Base-by-base conservation (phyloP, 2,113 vertebrate genomes). In the Trinectes maculatus region DNA sequence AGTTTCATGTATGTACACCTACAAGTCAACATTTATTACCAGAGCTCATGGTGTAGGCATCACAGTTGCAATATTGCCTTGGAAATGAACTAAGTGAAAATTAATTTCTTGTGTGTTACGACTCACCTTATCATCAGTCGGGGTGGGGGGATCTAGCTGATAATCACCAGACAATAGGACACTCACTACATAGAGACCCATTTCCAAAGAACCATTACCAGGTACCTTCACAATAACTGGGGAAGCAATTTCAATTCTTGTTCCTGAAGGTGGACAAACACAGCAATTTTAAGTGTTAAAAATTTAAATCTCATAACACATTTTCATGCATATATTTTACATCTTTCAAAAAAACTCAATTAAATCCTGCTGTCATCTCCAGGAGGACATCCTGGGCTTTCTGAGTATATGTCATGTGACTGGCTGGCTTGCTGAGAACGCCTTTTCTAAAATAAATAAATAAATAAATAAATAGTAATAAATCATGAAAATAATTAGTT, bases 161-260 rank as follows among this genome's bases (percentile, higher is more conserved):
- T 78, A 58, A 19, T 71, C 71, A 5, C 54, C 22, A 2, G 93
- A 90, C 43, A 93, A 79, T 74, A 93, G 28, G 71, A 94, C 93
- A 61, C 89, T 90, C 60, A 93, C 39, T 1, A 49, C 82, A 49
- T 77, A 92, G 1, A 6, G 25, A 0, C 40, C 18, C 0, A 0
- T 33, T 40, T 77, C 4, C 60, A 28, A 84, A 12, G 73, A 44
- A 0, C 0, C 22, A 10, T 13, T 70, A 4, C 66, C 1, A 12
- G 34, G n/a, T 0, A 86, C 52, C 58, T 85, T 89, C 7, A 88
- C 15, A 7, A 91, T 0, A 24, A 92, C 87, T 0, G 92, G 93
- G 25, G 72, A 15, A 2, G 92, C 89, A 90, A 93, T 93, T 24
- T 85, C 12, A n/a, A 94, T 91, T 2, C 82, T 77, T 5, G 34